Percentiles rank a stretch among this genome's conserved stretches.
Conservation (phyloP, 2,888 invertebrate species). For the Cephus rjabovi region DNA sequence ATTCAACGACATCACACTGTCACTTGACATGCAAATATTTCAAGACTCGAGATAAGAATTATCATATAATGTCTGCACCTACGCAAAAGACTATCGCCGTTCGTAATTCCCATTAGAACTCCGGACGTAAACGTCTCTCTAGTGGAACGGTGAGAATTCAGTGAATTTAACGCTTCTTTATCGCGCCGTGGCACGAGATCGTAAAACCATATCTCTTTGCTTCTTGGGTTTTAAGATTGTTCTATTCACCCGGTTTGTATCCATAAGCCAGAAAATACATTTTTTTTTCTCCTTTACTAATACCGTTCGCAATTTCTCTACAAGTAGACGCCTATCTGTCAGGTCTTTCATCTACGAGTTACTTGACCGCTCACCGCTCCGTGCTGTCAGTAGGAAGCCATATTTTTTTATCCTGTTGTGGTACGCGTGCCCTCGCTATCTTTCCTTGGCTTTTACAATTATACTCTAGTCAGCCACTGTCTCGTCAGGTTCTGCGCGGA, state of each 20-base stretch:
- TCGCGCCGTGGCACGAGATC: neutral
- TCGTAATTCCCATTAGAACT: neutral
- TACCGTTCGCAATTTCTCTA: conserved; percentile 1
- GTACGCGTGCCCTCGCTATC: neutral
- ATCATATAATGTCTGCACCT: neutral
- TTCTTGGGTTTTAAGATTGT: neutral
- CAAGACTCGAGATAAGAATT: neutral
- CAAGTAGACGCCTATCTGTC: neutral
- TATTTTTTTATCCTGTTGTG: neutral
- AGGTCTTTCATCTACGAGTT: neutral
- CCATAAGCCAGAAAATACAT: neutral
- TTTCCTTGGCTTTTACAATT: neutral
- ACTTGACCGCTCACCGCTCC: neutral
- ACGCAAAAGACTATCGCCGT: neutral
- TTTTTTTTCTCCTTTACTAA: neutral
- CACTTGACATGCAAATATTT: neutral
- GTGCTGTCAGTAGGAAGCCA: neutral
- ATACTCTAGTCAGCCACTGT: neutral
- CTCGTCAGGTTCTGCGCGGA: neutral
- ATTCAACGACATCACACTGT: neutral
- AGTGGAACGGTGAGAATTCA: neutral
- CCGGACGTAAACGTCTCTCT: neutral
- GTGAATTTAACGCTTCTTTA: neutral
- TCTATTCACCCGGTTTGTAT: neutral
- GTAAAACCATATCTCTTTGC: neutral